Evolutionary conservation across 2,113 vertebrate genomes (phyloP).

Genomic region (Sander vitreus): DNA sequence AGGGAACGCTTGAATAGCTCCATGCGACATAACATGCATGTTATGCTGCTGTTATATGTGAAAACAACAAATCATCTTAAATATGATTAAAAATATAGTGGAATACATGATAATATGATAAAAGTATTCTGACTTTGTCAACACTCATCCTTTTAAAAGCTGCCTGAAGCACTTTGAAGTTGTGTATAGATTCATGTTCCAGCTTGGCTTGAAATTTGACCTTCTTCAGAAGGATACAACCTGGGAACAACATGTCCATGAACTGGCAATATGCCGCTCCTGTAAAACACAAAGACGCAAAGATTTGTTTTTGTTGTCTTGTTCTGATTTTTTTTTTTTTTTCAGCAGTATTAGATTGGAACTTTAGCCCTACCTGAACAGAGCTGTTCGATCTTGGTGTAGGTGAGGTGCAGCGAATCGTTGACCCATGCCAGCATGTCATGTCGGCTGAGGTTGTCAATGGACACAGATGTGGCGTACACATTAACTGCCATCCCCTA

Average conservation of each 20-base stretch:
- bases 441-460: constrained; percentile 97
- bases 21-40: background rate
- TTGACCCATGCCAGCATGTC: constrained; percentile 99
- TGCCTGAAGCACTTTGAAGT: constrained; percentile 98
- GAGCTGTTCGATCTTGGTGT: constrained; percentile 97
- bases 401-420: constrained; percentile 95
- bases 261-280: constrained; percentile 98
- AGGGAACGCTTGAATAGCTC: constrained; percentile 15
- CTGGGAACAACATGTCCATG: constrained; percentile 99
- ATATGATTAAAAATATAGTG: background rate
- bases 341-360: background rate
- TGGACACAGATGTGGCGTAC: constrained; percentile 96
- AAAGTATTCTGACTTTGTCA: constrained; percentile 90
- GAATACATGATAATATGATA: background rate
- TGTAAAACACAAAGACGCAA: constrained; percentile 66
- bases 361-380: constrained; percentile 90
- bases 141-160: constrained; percentile 98
- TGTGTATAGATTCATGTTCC: constrained; percentile 97
- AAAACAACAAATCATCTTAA: background rate
- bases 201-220: constrained; percentile 99
- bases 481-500: constrained; percentile 98
- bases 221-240: constrained; percentile 95
- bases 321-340: background rate
- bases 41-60: background rate
- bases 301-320: background rate